Evolutionary conservation across 2,113 vertebrate species (phyloP).

Genomic region (Gymnocephalus cernua): DNA sequence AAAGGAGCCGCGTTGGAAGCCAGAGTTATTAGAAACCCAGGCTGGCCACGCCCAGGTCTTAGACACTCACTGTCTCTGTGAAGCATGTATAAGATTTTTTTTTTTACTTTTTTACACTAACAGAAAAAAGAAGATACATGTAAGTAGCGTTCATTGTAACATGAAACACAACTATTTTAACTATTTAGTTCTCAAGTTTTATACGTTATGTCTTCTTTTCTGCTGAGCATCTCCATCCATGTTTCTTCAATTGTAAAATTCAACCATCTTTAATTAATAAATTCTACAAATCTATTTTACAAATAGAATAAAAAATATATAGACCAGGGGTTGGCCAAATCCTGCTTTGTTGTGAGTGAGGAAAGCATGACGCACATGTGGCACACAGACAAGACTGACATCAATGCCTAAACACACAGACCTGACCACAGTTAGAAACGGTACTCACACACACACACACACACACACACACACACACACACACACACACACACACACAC

Average conservation of each 20-base stretch:
- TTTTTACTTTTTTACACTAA: not conserved
- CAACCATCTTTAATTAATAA: not conserved
- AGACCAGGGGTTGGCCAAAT: slow-evolving; percentile 76
- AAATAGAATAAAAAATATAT: not conserved
- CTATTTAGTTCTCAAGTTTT: not conserved
- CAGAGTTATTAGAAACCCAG: slow-evolving; percentile 77
- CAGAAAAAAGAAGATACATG: no score
- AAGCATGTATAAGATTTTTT: not conserved
- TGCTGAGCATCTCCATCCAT: not conserved
- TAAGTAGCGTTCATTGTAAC: not conserved
- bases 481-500: slow-evolving; percentile 30
- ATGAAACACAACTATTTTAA: slow-evolving; percentile 6
- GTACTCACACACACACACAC: slow-evolving; percentile 31
- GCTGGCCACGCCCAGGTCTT: slow-evolving; percentile 81
- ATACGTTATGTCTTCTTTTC: not conserved
- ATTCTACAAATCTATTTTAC: not conserved
- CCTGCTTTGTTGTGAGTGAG: slow-evolving; percentile 71
- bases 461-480: slow-evolving; percentile 23
- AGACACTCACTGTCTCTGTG: slow-evolving; percentile 23
- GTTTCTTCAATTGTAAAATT: not conserved
- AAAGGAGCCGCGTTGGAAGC: slow-evolving; percentile 70
- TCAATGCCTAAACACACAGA: slow-evolving; percentile 42
- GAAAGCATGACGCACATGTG: slow-evolving; percentile 76
- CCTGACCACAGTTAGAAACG: slow-evolving; percentile 44
- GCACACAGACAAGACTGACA: slow-evolving; percentile 59